These are phyloP conservation scores for Theocolax elegans DNA, from an alignment of 1,140 invertebrate genomes.

Conservation along the genomic window DNA sequence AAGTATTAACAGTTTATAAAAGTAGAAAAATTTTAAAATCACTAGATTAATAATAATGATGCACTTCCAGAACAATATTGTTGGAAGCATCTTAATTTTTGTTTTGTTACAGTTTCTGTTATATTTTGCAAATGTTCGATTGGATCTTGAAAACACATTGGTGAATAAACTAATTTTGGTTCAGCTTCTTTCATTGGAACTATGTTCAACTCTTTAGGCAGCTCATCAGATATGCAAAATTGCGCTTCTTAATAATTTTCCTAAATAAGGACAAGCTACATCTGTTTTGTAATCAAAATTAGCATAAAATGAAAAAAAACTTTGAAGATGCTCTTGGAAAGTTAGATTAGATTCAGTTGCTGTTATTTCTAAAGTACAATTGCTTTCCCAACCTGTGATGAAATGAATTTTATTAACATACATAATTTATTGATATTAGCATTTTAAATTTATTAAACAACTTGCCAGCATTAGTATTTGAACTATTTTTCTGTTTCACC, in stretches of 20 bases:
- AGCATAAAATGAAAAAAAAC: conserved; percentile 67
- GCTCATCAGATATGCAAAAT: conserved; percentile 3
- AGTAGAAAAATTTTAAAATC: too few relatives aligned
- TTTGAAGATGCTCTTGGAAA: conserved; percentile 49
- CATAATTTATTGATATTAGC: neutral
- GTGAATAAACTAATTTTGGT: conserved; percentile 42
- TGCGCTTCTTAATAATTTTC: conserved; percentile 40
- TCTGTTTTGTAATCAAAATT: conserved; percentile 63
- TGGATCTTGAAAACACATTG: conserved; percentile 68
- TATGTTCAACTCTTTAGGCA: conserved; percentile 24
- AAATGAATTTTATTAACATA: too few relatives aligned
- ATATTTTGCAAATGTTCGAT: conserved; percentile 68
- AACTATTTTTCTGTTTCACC: conserved; percentile 16
- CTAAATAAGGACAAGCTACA: conserved; percentile 66
- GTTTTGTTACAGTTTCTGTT: conserved; percentile 57
- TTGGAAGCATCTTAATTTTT: conserved; percentile 44
- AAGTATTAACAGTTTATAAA: too few relatives aligned
- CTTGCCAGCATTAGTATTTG: conserved; percentile 30
- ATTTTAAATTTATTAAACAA: neutral
- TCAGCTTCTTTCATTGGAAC: neutral
- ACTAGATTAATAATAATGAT: too few relatives aligned
- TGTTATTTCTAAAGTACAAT: conserved; percentile 38
- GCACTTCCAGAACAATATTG: conserved; percentile 48
- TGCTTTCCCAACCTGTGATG: conserved; percentile 31
- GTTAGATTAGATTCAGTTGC: neutral